A percentile compares a stretch with the other conserved stretches of the same genome.
phyloP scores from a whole-genome alignment of 2,113 vertebrate species.

The Phalacrocorax carbo region DNA sequence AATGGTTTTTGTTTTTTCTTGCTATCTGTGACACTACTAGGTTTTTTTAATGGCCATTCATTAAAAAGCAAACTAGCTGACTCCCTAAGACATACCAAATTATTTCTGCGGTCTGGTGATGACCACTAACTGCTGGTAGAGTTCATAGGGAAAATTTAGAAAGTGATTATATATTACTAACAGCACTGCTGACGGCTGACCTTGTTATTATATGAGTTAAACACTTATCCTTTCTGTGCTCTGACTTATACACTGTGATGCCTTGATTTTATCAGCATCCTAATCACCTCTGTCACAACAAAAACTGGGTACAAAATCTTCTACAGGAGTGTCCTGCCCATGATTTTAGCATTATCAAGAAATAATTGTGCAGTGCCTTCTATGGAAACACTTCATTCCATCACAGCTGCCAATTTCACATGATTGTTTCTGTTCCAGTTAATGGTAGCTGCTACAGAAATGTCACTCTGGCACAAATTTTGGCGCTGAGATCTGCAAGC shows the following conservation, averaged over 20 bases:
- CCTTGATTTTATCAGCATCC: neutral
- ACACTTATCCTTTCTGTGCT: neutral
- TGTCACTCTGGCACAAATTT: neutral
- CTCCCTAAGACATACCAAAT: neutral
- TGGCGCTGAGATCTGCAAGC: neutral
- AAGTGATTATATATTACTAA: neutral
- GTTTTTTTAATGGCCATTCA: neutral
- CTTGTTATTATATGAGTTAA: neutral
- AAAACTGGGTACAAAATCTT: neutral
- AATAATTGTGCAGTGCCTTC: neutral
- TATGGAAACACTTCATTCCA: neutral
- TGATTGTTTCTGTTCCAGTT: neutral
- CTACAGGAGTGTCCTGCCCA: neutral
- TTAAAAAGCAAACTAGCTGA: neutral
- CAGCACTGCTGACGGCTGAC: neutral
- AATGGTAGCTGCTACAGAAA: neutral
- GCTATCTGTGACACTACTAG: neutral
- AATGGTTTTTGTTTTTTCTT: neutral
- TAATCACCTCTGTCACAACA: neutral
- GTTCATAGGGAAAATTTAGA: neutral
- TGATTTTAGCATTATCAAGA: neutral
- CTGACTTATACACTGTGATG: neutral
- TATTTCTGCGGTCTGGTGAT: neutral
- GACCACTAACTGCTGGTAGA: neutral
- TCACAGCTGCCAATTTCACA: neutral